Evolutionary conservation across 2,888 invertebrate genomes (phyloP).

Genomic region (Melanchra persicariae): DNA sequence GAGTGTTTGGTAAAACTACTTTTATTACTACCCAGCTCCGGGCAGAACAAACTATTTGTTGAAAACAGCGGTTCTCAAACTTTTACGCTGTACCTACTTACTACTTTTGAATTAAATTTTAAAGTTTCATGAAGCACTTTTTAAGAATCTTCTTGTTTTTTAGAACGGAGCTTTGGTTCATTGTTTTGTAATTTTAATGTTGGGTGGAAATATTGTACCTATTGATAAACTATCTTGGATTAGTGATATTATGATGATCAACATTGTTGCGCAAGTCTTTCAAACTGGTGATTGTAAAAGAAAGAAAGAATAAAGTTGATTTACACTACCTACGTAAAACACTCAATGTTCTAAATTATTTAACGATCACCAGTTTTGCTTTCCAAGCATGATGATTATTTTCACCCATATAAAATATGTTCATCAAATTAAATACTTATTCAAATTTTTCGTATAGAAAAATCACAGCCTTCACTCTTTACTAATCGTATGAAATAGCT

Average conservation of each 20-base stretch:
- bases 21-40: conserved; percentile 19
- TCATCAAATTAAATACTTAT: no score
- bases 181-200: neutral
- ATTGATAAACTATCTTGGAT: neutral
- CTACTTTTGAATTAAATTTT: conserved; percentile 39
- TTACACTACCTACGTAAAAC: no score
- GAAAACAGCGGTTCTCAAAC: conserved; percentile 44
- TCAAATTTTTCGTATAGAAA: no score
- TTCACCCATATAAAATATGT: neutral
- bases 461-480: no score
- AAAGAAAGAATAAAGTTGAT: no score
- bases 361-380: neutral
- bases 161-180: no score
- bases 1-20: conserved; percentile 36
- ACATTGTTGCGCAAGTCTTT: neutral
- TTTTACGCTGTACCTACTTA: conserved; percentile 20
- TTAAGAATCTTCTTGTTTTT: conserved; percentile 5
- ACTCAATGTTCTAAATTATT: no score
- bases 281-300: no score
- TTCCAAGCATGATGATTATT: neutral
- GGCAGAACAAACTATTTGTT: conserved; percentile 38
- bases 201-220: neutral
- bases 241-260: neutral
- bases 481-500: neutral
- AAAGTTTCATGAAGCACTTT: conserved; percentile 19